Base-by-base conservation (phyloP, 1,140 invertebrate genomes). In the Glossosoma conforme region DNA sequence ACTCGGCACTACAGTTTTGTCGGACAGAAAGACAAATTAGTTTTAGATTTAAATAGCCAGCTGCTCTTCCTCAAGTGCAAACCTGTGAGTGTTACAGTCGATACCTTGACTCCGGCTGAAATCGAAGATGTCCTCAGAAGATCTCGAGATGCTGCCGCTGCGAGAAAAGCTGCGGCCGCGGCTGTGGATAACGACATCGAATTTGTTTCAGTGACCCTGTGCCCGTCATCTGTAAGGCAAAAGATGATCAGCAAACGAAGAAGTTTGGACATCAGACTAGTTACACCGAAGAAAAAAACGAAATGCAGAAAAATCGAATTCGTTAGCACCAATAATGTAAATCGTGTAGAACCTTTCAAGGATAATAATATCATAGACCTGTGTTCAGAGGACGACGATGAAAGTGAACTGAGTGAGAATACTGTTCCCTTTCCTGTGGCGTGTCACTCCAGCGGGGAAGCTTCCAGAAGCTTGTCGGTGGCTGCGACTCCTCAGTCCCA, bases 301-400 rank as follows among this genome's bases (percentile, higher is more conserved):
- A n/a, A n/a, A n/a, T n/a, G n/a, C n/a, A n/a, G n/a, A n/a, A n/a
- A n/a, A n/a, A n/a, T n/a, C n/a, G n/a, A n/a, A n/a, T n/a, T n/a
- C n/a, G n/a, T n/a, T n/a, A n/a, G n/a, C n/a, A n/a, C n/a, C n/a
- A n/a, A n/a, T n/a, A n/a, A n/a, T n/a, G n/a, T n/a, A n/a, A n/a
- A n/a, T n/a, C n/a, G n/a, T n/a, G n/a, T n/a, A n/a, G n/a, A n/a
- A n/a, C n/a, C n/a, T n/a, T n/a, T n/a, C n/a, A n/a, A n/a, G n/a
- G n/a, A n/a, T n/a, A n/a, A n/a, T n/a, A n/a, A 74, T 62, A 65
- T 74, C 53, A 75, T 75, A 57, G 73, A 75, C 55, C 60, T 75
- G 58, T 75, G 73, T 64, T 75, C 73, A 14, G 73, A 75, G 33
- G 71, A 74, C 58, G 73, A 75, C 48, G 61, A 61, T 37, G 45